Conservation (phyloP, 2,113 vertebrate species). For the Opisthocomus hoazin region DNA sequence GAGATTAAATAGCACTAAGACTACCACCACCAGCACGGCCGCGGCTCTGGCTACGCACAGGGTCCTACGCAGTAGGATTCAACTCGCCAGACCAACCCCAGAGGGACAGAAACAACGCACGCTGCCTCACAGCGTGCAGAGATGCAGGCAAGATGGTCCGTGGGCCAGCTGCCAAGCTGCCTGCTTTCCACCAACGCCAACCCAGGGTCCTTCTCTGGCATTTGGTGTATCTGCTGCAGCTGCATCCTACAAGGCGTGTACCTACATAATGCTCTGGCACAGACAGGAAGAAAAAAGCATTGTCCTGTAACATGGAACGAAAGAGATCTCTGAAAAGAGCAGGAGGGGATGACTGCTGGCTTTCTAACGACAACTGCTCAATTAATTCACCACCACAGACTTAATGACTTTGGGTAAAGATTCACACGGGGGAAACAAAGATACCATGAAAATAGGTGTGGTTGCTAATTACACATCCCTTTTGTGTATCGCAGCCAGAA, state of each 20-base stretch:
- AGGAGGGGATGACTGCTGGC: not conserved
- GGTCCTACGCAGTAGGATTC: not conserved
- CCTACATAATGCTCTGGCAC: accelerated
- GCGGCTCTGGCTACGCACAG: not conserved
- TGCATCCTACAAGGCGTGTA: not conserved
- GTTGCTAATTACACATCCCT: not conserved
- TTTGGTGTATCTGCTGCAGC: not conserved
- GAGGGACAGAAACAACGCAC: accelerated
- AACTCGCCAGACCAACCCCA: not conserved
- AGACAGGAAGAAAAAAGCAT: not conserved
- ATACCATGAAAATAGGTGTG: not conserved
- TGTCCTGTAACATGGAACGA: not conserved
- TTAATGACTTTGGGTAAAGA: not conserved
- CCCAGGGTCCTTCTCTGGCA: not conserved
- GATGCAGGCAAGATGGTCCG: not conserved
- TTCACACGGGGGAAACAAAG: not conserved
- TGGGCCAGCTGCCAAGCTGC: not conserved
- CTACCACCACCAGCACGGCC: not conserved
- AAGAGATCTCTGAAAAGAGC: not conserved
- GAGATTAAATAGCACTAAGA: not conserved
- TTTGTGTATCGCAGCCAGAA: not conserved
- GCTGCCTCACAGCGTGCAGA: not conserved
- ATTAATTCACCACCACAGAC: not conserved
- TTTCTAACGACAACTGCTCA: not conserved
- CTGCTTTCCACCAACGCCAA: not conserved